These are phyloP conservation scores for Nyctalus aviator DNA, from an alignment of 2,797 vertebrate species.

Conservation along the genomic window DNA sequence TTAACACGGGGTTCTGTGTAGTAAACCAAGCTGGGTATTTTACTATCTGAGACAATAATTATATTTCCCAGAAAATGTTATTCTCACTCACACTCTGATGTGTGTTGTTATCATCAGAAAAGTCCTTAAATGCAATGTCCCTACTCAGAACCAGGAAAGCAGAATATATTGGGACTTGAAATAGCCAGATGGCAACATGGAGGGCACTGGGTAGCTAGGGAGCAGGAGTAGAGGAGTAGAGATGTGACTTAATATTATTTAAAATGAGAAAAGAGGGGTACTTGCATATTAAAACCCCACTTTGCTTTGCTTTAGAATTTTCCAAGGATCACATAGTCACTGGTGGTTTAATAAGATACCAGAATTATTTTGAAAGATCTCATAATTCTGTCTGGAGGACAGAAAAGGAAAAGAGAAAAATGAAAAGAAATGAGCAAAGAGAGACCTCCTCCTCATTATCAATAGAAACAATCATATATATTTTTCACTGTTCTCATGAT, in stretches of 20 bases:
- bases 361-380: slow-evolving; percentile 22
- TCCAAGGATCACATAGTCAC: background rate
- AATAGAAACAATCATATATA: background rate
- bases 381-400: background rate
- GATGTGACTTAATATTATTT: background rate
- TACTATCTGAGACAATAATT: background rate
- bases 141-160: background rate
- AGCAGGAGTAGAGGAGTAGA: background rate
- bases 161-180: background rate
- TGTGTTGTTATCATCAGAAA: background rate
- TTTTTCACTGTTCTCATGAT: background rate
- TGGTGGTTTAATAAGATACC: background rate
- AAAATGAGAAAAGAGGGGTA: background rate
- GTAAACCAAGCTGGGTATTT: background rate
- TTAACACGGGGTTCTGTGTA: background rate
- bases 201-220: background rate
- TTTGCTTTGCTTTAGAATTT: background rate
- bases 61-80: slow-evolving; percentile 8
- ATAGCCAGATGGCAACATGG: background rate
- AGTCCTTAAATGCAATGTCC: background rate
- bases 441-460: background rate
- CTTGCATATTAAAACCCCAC: background rate
- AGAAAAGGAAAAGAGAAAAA: slow-evolving; percentile 18
- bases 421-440: background rate
- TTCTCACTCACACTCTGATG: slow-evolving; percentile 9